Evolutionary conservation across 2,797 vertebrate species (phyloP), one percentile per base, ranked within the genome.

Genomic region (Silurus aristotelis): DNA sequence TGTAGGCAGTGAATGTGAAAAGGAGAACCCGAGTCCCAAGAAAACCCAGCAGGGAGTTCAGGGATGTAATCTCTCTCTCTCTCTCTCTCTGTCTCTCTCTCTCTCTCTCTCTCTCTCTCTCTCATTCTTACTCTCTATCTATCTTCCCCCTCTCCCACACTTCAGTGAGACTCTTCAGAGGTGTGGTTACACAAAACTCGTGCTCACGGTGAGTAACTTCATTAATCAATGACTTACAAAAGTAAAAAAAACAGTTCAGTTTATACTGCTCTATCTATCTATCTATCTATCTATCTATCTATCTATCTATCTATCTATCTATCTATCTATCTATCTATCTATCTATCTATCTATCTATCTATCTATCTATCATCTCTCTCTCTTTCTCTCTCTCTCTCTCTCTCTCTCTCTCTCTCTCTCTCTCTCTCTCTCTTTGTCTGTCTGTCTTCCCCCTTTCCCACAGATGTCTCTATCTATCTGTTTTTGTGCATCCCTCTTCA

Each of bases 321-420:
- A n/a, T 80, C 12, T 61, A 43, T 79, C 64, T 84, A 31, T 84
- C 72, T 60, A 8, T n/a, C n/a, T n/a, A n/a, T n/a, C n/a, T n/a
- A n/a, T n/a, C n/a, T n/a, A n/a, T n/a, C n/a, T n/a, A n/a, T 43
- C 12, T 81, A 7, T 81, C 17, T 78, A 1, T 43, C 25, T 61
- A 2, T 43, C 76, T 43, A 20, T n/a, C 4, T 43, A 14, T 66
- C 25, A 8, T 64, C 0, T 25, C 63, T 64, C 0, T 64, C 22
- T 64, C 9, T 64, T 10, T 15, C 3, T 67, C 64, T 27, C 5
- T 67, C 64, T 67, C n/a, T n/a, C n/a, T n/a, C n/a, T n/a, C n/a
- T n/a, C n/a, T n/a, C n/a, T n/a, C n/a, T n/a, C 0, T 68, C 66
- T 38, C 0, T 68, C 27, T 68, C 1, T 68, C 27, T 68, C 9